These are phyloP conservation scores for Drosophila melanica DNA, from an alignment of 1,140 invertebrate genomes.

Conservation along the genomic window DNA sequence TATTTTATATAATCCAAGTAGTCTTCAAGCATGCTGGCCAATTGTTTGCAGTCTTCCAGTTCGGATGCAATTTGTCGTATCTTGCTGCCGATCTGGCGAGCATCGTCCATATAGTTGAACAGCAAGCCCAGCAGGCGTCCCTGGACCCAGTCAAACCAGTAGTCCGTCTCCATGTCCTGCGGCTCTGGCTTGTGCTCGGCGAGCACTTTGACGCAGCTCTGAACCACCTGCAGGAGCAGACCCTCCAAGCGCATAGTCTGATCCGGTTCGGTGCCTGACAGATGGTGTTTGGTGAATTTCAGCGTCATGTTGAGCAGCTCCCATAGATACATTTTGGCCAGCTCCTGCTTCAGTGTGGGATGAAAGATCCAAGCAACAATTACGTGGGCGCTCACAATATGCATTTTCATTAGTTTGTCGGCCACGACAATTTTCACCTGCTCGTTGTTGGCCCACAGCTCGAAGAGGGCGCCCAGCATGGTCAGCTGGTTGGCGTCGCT, in stretches of 20 bases:
- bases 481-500: conserved; percentile 14
- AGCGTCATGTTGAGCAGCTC: conserved; percentile 45
- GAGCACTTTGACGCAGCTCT: conserved; percentile 13
- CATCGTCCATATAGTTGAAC: conserved; percentile 39
- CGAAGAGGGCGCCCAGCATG: conserved; percentile 40
- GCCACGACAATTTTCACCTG: conserved; percentile 36
- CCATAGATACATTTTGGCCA: conserved; percentile 59
- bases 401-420: conserved; percentile 38
- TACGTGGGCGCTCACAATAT: conserved; percentile 15
- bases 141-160: conserved; percentile 52
- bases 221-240: conserved; percentile 34
- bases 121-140: conserved; percentile 46
- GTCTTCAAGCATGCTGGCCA: conserved; percentile 25
- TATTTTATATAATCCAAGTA: conserved; percentile 43
- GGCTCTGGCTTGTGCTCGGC: background rate
- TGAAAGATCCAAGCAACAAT: conserved; percentile 49
- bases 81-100: conserved; percentile 12
- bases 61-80: conserved; percentile 22
- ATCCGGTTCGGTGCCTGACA: background rate
- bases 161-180: conserved; percentile 6
- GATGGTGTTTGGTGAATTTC: conserved; percentile 23
- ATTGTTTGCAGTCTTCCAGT: background rate
- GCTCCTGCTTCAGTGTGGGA: conserved; percentile 22
- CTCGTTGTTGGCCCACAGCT: conserved; percentile 49
- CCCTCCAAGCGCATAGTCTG: background rate